Evolutionary conservation across 30 jellyfish, hydroid and myxozoan species (phyloP).

Genomic region (Sanderia malayensis): DNA sequence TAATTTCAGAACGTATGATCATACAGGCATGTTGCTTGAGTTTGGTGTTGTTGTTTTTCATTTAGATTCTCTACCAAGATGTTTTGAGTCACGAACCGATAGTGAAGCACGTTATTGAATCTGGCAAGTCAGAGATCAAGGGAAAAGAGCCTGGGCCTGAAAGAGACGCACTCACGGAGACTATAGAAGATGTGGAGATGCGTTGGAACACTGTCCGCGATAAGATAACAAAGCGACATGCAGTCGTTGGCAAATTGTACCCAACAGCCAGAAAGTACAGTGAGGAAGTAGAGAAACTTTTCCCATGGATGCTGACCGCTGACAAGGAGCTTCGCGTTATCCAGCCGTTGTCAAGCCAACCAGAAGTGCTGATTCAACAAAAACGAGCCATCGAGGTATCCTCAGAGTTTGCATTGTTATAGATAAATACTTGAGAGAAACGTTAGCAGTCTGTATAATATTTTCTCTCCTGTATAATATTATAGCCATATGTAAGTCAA

Average conservation of each 20-base stretch:
- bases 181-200: slow-evolving; percentile 48
- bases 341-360: slow-evolving; percentile 58
- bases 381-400: slow-evolving; percentile 75
- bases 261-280: slow-evolving; percentile 48
- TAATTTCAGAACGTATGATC: no score
- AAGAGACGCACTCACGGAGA: slow-evolving; percentile 36
- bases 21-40: no score
- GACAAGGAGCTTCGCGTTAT: slow-evolving; percentile 59
- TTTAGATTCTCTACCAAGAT: slow-evolving; percentile 71
- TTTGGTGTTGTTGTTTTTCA: no score
- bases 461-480: no score
- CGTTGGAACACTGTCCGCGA: slow-evolving; percentile 56
- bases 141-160: slow-evolving; percentile 61
- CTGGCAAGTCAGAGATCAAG: slow-evolving; percentile 45
- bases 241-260: slow-evolving; percentile 49
- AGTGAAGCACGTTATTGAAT: slow-evolving; percentile 52
- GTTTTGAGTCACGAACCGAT: slow-evolving; percentile 66
- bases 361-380: slow-evolving; percentile 63
- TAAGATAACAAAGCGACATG: slow-evolving; percentile 48
- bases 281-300: slow-evolving; percentile 60
- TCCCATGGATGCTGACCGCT: slow-evolving; percentile 67
- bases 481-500: no score
- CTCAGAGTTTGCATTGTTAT: no score
- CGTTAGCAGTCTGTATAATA: no score
- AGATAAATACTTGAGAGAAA: no score